A percentile compares a stretch with the other conserved stretches of the same genome.
Conservation (phyloP, 1,140 invertebrate species). For the Homalodisca vitripennis region DNA sequence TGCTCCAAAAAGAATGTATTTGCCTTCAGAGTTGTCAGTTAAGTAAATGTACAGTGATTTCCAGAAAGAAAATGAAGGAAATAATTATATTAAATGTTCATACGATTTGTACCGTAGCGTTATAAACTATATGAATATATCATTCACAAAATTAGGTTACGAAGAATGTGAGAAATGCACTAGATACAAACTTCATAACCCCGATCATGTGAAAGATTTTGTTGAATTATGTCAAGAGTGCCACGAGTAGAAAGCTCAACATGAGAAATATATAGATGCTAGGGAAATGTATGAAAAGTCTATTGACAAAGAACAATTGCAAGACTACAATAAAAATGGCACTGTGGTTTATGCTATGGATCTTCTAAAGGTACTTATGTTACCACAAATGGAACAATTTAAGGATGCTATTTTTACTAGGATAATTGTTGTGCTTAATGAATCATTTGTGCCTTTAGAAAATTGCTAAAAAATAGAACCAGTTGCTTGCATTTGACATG, state of each 20-base stretch:
- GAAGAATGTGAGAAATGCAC: conserved; percentile 37
- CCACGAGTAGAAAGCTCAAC: conserved; percentile 3
- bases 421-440: conserved; percentile 7
- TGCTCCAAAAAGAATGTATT: conserved; percentile 35
- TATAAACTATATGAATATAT: conserved; percentile 34
- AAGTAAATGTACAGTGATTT: conserved; percentile 38
- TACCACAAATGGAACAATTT: conserved; percentile 35
- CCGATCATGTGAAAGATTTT: conserved; percentile 30
- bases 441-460: conserved; percentile 29
- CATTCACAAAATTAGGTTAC: conserved; percentile 33
- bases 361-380: conserved; percentile 33
- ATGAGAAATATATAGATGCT: conserved; percentile 16
- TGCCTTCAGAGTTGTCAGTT: conserved; percentile 35
- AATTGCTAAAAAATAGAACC: conserved; percentile 2
- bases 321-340: neutral
- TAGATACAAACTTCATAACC: conserved; percentile 29
- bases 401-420: conserved; percentile 33
- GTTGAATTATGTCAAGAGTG: conserved; percentile 19
- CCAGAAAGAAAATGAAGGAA: conserved; percentile 28
- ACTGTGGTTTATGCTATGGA: conserved; percentile 18
- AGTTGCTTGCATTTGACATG: conserved; percentile 28
- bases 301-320: conserved; percentile 4
- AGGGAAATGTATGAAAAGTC: neutral
- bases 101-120: conserved; percentile 35
- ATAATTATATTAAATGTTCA: conserved; percentile 30